Base-by-base conservation (phyloP, 1,140 invertebrate species). In the Caenorhabditis elegans region DNA sequence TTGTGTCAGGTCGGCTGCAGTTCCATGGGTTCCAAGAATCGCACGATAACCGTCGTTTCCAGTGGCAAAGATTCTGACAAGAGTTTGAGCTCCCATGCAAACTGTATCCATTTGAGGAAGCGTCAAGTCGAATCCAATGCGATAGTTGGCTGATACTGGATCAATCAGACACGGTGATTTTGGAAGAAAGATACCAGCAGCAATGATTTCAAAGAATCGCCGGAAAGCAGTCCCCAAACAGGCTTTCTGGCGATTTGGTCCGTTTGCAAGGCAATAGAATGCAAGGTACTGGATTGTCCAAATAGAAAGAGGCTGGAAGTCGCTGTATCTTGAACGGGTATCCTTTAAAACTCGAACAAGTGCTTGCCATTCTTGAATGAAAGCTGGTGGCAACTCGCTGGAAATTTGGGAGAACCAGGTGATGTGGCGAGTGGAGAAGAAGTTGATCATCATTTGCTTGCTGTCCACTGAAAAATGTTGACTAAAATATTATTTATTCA, bases 61-160 rank as follows among this genome's bases (percentile, higher is more conserved):
- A 1, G 60, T 70, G 11, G 60, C 60, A 39, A 70, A 43, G 10
- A 39, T 43, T 19, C 60, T 24, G 22, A 70, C n/a, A 22, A 70
- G n/a, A 1, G 60, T 70, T 43, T 70, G 60, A 13, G 60, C 60
- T 39, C 34, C 60, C 11, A 24, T 36, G 19, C 60, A 70, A 2
- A 70, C n/a, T 39, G n/a, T 13, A 39, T 70, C 60, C 60, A 39
- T 70, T 70, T 70, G 26, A 2, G n/a, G 17, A 10, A 70, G n/a
- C 3, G 60, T 39, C 60, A 70, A 39, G 43, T 70, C 60, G 13
- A 70, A 70, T 70, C 60, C 60, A 39, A 70, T 70, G 19, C 60
- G 34, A 70, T 70, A 26, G 22, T 70, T 70, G 3, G 31, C 34
- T 31, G 34, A 11, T 0, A 26, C 28, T 39, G 34, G 34, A 39